Base-by-base conservation (phyloP, 2,888 invertebrate species). In the Netelia melanura region DNA sequence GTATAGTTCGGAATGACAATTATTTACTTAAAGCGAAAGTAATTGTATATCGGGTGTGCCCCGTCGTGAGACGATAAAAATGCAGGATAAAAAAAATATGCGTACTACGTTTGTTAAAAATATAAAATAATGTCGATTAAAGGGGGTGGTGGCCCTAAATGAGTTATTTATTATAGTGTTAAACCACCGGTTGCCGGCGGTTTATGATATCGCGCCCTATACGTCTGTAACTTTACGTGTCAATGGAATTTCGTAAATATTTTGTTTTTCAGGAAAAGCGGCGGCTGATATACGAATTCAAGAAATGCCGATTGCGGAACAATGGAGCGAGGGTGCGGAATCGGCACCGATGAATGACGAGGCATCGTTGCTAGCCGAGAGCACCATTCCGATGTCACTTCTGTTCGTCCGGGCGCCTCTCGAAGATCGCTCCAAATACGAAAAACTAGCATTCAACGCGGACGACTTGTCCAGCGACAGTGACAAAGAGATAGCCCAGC, bases 341-440 rank as follows among this genome's bases (percentile, higher is more conserved):
- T 87, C 81, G 10, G 79, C 88, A 2, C 89, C 86, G 11, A 77
- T 90, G 6, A 94, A 94, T 78, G 94, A 94, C 11, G 94, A 94
- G 87, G 93, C 92, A 1, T 94, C 94, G 1, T 88, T 94, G 6
- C 89, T 94, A 54, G 91, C 92, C 3, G 91, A 90, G 65, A 92
- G 38, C 38, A 6, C 93, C 6, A 93, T 92, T 87, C 92, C 93
- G 0, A 91, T 92, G 54, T 94, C 95, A 17, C 94, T 95, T 71
- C 94, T 95, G 0, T 96, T 95, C 90, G 95, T 96, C 0, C 95
- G 95, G 88, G 95, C 95, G 0, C 96, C 96, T 0, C 88, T 96
- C 3, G 96, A 97, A 89, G 96, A 97, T 91, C 95, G 97, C 44
- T 96, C 97, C 23, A 97, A 97, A 90, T 97, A 97, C 91, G 97